A percentile compares a stretch with the other conserved stretches of the same genome.
These are phyloP conservation scores for Amiota minor DNA, from an alignment of 2,888 invertebrate genomes.

Conservation along the genomic window DNA sequence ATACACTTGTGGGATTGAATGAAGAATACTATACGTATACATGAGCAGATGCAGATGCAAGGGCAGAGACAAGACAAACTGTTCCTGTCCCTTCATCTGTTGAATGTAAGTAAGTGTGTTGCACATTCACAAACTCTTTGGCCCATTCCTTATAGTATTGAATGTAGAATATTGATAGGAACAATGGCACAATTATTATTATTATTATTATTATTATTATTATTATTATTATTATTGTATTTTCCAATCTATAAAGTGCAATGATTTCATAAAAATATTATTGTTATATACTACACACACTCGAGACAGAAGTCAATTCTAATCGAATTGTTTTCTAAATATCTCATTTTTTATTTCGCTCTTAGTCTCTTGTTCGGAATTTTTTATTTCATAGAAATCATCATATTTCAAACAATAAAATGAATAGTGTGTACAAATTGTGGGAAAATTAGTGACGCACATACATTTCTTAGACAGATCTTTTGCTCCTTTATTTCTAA, in stretches of 20 bases:
- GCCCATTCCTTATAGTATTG: background rate
- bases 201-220: constrained; percentile 64
- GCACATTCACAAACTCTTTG: constrained; percentile 21
- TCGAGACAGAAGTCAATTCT: constrained; percentile 69
- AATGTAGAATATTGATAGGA: background rate
- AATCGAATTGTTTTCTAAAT: constrained; percentile 69
- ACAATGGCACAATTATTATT: constrained; percentile 63
- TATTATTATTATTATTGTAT: constrained; percentile 58
- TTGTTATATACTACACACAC: constrained; percentile 38
- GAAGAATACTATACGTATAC: constrained; percentile 21
- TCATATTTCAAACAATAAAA: constrained; percentile 32
- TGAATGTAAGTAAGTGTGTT: no score
- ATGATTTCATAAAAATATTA: constrained; percentile 56
- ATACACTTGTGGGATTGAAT: constrained; percentile 61
- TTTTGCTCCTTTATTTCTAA: background rate
- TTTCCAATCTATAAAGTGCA: constrained; percentile 38
- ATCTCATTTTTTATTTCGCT: constrained; percentile 33
- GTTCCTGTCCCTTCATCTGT: no score
- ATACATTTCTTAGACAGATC: background rate
- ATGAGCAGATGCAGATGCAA: no score
- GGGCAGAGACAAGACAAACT: background rate
- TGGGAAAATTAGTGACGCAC: constrained; percentile 47
- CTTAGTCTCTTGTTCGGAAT: background rate
- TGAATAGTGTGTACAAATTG: constrained; percentile 52
- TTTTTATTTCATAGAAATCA: constrained; percentile 27